These are phyloP conservation scores for Hippopotamyrus pictus DNA, from an alignment of 2,797 vertebrate genomes.

Conservation along the genomic window DNA sequence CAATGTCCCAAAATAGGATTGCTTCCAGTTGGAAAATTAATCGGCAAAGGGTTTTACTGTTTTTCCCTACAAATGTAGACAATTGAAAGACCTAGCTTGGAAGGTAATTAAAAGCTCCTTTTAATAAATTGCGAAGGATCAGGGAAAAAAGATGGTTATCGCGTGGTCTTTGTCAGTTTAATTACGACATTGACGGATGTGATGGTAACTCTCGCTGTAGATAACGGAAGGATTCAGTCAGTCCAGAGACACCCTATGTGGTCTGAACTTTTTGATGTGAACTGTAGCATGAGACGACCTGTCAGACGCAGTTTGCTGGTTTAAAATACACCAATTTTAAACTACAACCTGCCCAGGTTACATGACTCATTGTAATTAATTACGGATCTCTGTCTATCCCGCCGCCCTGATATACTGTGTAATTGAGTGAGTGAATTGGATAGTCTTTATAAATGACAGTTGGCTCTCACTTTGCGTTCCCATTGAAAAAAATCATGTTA, in stretches of 20 bases:
- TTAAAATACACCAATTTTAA: not conserved
- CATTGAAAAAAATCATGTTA: not conserved
- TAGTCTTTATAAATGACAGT: not conserved
- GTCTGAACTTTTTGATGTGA: not conserved
- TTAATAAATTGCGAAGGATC: not conserved
- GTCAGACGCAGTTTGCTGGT: not conserved
- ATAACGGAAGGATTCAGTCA: not conserved
- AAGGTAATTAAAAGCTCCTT: not conserved
- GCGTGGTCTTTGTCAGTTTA: slow-evolving; percentile 28
- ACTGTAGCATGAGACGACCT: not conserved
- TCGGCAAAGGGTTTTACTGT: not conserved
- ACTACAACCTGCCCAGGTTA: not conserved
- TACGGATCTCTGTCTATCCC: not conserved
- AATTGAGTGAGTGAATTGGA: not conserved
- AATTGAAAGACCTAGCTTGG: not conserved
- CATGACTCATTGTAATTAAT: not conserved
- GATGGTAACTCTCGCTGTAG: slow-evolving; percentile 4
- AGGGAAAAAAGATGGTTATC: not conserved
- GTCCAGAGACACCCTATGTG: not conserved
- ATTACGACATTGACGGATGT: slow-evolving; percentile 29
- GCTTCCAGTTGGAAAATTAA: not conserved
- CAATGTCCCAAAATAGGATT: not conserved
- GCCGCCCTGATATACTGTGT: not conserved
- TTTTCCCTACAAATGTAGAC: not conserved
- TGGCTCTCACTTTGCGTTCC: not conserved